These are phyloP conservation scores for Pinna nobilis DNA, from an alignment of 1,140 invertebrate genomes.

Conservation along the genomic window DNA sequence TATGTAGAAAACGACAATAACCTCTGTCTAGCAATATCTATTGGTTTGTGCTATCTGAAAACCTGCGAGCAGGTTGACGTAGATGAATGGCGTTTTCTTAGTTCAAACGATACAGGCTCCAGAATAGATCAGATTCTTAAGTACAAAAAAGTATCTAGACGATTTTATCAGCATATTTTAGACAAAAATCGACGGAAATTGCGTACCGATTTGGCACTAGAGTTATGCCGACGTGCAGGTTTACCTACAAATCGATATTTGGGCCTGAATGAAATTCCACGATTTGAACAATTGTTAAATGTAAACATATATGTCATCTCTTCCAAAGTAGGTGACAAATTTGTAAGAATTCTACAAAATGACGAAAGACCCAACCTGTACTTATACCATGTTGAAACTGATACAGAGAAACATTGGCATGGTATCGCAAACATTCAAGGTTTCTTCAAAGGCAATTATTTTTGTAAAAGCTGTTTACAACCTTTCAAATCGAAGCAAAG, in stretches of 20 bases:
- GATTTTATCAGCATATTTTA: not conserved
- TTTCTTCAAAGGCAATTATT: not conserved
- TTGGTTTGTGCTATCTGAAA: not conserved
- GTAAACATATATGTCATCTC: conserved; percentile 11
- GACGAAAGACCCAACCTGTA: not conserved
- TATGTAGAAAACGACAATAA: not conserved
- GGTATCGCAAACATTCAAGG: not conserved
- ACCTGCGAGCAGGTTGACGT: not conserved
- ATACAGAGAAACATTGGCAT: not conserved
- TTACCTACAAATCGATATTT: not conserved
- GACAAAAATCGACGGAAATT: not conserved
- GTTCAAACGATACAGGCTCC: not conserved
- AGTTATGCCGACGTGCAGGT: not conserved
- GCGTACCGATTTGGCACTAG: not conserved
- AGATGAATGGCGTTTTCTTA: not conserved
- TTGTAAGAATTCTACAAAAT: not conserved
- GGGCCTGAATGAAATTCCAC: conserved; percentile 4
- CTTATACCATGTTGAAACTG: not conserved
- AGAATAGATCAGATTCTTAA: not conserved
- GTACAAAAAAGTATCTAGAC: not conserved
- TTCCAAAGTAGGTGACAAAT: conserved; percentile 22
- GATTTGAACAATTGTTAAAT: conserved; percentile 17
- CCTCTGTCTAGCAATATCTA: conserved; percentile 1
- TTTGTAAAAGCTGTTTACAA: conserved; percentile 11
- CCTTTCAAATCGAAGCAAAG: not conserved